Conservation (phyloP, 2,797 vertebrate species). For the Danio kyathit region DNA sequence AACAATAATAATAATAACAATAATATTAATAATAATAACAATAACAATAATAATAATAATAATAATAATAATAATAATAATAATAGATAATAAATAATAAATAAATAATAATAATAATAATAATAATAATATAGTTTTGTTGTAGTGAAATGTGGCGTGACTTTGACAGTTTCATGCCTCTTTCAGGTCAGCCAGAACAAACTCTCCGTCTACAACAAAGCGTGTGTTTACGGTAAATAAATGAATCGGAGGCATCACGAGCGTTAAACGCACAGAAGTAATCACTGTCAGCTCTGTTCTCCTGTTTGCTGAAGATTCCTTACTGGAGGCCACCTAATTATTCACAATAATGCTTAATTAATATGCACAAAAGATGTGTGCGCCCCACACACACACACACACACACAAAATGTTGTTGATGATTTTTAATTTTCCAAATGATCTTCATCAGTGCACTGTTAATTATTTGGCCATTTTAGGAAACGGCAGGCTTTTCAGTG, state of each 20-base stretch:
- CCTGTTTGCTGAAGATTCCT: conserved; percentile 72
- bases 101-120: too few species aligned
- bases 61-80: too few species aligned
- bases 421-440: conserved; percentile 79
- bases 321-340: conserved; percentile 77
- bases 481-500: conserved; percentile 73
- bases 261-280: conserved; percentile 42
- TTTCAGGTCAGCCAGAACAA: background rate
- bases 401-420: conserved; percentile 67
- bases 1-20: too few species aligned
- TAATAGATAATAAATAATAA: too few species aligned
- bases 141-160: background rate
- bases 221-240: background rate
- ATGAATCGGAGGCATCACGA: background rate
- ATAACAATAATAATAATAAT: too few species aligned
- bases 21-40: too few species aligned
- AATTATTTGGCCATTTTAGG: conserved; percentile 79
- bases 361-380: conserved; percentile 74
- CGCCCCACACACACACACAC: conserved; percentile 41
- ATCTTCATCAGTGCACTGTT: conserved; percentile 78
- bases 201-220: background rate
- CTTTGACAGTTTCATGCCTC: conserved; percentile 1
- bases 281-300: conserved; percentile 61
- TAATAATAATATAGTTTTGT: background rate
- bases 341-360: conserved; percentile 79